phyloP scores from a whole-genome alignment of 2,888 invertebrate genomes.

The Bruchidius siliquastri region DNA sequence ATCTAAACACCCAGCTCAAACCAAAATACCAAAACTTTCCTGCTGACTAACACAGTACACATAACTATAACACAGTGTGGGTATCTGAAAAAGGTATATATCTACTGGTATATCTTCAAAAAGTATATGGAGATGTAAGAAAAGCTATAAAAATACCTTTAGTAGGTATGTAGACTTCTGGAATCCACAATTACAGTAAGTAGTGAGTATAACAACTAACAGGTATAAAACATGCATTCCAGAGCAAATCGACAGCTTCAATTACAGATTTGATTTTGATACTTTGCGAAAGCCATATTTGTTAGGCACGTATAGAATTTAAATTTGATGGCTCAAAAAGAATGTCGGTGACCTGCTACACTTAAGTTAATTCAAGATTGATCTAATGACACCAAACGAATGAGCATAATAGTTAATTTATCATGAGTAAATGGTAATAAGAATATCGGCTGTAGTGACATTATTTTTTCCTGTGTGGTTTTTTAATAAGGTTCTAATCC shows the following conservation, averaged over 20 bases:
- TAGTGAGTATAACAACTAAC: slow-evolving; percentile 28
- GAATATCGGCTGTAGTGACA: no score
- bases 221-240: slow-evolving; percentile 15
- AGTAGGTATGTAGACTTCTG: slow-evolving; percentile 32
- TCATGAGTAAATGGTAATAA: no score
- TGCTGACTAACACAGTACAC: slow-evolving; percentile 36
- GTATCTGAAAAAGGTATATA: slow-evolving; percentile 8
- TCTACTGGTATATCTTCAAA: slow-evolving; percentile 15
- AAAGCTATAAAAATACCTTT: slow-evolving; percentile 34
- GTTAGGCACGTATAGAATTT: background rate
- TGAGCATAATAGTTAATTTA: no score
- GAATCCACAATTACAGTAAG: slow-evolving; percentile 29
- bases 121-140: slow-evolving; percentile 20
- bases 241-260: slow-evolving; percentile 8
- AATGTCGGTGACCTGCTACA: no score
- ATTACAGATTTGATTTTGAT: background rate
- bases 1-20: slow-evolving; percentile 50
- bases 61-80: background rate
- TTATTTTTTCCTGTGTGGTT: no score
- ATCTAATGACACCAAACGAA: no score
- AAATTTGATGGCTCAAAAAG: no score
- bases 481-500: no score
- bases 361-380: no score
- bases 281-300: background rate
- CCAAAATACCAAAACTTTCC: slow-evolving; percentile 33